A percentile compares a stretch with the other conserved stretches of the same genome.
phyloP scores from a whole-genome alignment of 2,888 invertebrate genomes.

The Aelia acuminata region DNA sequence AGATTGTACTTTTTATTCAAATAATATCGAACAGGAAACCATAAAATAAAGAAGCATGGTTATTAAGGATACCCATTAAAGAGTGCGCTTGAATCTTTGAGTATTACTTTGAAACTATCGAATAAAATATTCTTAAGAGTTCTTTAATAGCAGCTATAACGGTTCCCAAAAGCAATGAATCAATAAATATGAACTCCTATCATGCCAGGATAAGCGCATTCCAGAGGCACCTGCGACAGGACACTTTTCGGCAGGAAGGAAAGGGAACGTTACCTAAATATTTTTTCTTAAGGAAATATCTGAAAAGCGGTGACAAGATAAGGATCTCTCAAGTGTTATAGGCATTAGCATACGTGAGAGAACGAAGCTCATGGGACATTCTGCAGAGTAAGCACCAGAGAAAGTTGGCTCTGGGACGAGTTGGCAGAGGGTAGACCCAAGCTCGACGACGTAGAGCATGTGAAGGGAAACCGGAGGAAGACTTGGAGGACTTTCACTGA shows the following conservation, averaged over 20 bases:
- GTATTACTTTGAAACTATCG: no score
- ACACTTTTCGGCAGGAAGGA: not conserved
- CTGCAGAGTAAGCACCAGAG: not conserved
- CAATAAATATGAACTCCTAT: not conserved
- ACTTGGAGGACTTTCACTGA: constrained; percentile 27
- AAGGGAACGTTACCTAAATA: not conserved
- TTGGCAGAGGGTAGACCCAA: not conserved
- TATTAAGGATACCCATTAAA: no score
- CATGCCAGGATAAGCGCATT: not conserved
- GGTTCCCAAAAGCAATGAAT: not conserved
- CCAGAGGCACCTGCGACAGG: not conserved
- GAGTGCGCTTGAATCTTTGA: no score
- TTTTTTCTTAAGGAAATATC: not conserved
- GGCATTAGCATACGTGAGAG: constrained; percentile 44
- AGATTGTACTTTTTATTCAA: no score
- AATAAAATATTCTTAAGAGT: no score
- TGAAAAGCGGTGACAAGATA: not conserved
- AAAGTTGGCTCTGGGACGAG: constrained; percentile 17
- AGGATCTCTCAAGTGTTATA: not conserved
- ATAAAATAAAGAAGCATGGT: no score
- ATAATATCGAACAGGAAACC: no score
- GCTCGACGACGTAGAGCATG: constrained; percentile 10
- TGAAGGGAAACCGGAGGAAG: not conserved
- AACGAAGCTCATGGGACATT: not conserved
- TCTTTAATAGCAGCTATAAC: no score